phyloP scores from a whole-genome alignment of 2,797 vertebrate species.

The Anniella stebbinsi region DNA sequence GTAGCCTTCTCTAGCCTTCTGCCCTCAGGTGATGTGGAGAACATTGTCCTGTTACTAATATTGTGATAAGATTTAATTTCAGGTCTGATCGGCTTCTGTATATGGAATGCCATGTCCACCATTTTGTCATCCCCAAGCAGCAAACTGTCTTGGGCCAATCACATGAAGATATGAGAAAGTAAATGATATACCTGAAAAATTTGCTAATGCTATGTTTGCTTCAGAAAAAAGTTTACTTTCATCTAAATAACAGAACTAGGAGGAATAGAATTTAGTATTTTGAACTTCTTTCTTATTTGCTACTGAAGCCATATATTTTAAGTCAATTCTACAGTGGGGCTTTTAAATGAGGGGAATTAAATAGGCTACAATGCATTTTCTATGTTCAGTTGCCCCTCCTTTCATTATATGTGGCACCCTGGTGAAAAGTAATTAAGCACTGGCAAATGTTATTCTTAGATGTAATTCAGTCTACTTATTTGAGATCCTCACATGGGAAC shows the following conservation, averaged over 20 bases:
- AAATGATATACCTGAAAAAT: constrained; percentile 58
- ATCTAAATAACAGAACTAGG: constrained; percentile 63
- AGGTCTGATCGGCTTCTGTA: background rate
- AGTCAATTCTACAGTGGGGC: constrained; percentile 64
- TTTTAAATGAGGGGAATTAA: constrained; percentile 72
- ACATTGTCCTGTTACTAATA: background rate
- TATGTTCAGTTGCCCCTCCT: constrained; percentile 40
- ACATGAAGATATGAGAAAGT: background rate
- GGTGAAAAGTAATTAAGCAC: constrained; percentile 78
- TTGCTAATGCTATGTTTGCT: constrained; percentile 48
- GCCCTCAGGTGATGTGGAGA: background rate
- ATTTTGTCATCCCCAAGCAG: background rate
- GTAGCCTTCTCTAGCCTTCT: background rate
- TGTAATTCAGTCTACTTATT: constrained; percentile 78
- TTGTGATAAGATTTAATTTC: background rate
- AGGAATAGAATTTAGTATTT: constrained; percentile 67
- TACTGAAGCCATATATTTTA: constrained; percentile 57
- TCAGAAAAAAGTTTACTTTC: constrained; percentile 61
- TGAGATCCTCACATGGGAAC: constrained; percentile 69
- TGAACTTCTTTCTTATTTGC: constrained; percentile 70
- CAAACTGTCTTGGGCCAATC: background rate
- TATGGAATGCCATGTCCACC: background rate
- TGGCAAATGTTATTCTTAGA: constrained; percentile 73
- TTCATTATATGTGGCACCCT: constrained; percentile 67
- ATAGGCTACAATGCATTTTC: constrained; percentile 63